Evolutionary conservation across 2,888 invertebrate species (phyloP), one percentile per base, ranked within the genome.

Genomic region (Drosophila tripunctata): DNA sequence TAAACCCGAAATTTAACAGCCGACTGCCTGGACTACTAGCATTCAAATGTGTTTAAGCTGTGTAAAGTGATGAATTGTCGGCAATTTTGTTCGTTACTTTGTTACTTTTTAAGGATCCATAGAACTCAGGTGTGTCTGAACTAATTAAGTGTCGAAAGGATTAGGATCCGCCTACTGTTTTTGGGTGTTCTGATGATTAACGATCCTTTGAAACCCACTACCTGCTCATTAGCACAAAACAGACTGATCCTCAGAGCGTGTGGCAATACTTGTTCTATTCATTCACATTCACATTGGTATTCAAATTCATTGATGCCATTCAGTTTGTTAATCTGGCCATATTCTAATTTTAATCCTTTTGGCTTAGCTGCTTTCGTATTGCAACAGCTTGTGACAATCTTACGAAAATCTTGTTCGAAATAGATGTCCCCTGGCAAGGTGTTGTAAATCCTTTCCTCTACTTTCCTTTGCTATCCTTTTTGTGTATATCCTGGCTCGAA

Each of bases 111-210:
- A n/a, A n/a, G n/a, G 22, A 54, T 54, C 24, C 19, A n/a, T n/a
- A 21, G 10, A 8, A 21, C n/a, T 24, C 45, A 44, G 72, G 68
- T 64, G 64, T 64, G 45, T 58, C 68, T 60, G 63, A 30, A 36
- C 70, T 81, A 82, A 81, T 81, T 85, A 74, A 65, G 79, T 81
- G 82, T 67, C 74, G 82, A 78, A 78, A 57, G 79, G 85, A 61
- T 82, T 84, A 78, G n/a, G n/a, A n/a, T n/a, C 27, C 60, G 64
- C 78, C 82, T 61, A 63, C 63, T 33, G 31, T 48, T 30, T n/a
- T 36, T 5, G 35, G 38, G 5, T 6, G 31, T 27, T 15, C 27
- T 21, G 31, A 21, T 80, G 84, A 78, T 78, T 75, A 75, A 81
- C 47, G 72, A 44, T 40, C 17, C 22, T 12, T 33, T 31, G 10